Conservation (phyloP, 2,888 invertebrate genomes). For the Nemotelus pantherinus region DNA sequence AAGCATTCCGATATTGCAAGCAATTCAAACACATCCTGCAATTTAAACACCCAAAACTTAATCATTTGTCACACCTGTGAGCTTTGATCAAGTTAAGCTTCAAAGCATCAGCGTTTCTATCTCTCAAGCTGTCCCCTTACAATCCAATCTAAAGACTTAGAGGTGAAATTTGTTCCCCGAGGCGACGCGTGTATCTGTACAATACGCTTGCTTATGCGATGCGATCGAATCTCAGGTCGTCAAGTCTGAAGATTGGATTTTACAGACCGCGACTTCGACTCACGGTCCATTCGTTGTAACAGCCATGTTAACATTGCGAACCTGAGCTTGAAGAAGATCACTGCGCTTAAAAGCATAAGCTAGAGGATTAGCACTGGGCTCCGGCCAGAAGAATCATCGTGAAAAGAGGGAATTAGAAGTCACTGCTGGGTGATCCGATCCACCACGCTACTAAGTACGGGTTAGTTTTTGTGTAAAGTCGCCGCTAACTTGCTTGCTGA, state of each 20-base stretch:
- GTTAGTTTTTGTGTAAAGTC: conserved; percentile 18
- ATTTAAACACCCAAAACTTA: too few relatives aligned
- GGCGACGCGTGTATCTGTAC: background rate
- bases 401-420: conserved; percentile 14
- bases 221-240: background rate
- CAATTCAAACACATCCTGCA: too few relatives aligned
- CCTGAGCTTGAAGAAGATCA: conserved; percentile 10
- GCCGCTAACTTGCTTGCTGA: background rate
- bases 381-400: background rate
- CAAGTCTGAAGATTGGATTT: background rate
- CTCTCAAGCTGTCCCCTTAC: too few relatives aligned
- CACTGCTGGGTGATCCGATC: background rate
- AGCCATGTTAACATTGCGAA: conserved; percentile 16
- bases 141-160: too few relatives aligned
- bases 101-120: too few relatives aligned
- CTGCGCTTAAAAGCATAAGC: background rate
- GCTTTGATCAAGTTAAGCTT: too few relatives aligned
- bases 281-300: conserved; percentile 14
- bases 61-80: too few relatives aligned
- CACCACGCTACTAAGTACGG: background rate
- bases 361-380: too few relatives aligned
- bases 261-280: background rate
- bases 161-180: conserved; percentile 21
- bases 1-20: too few relatives aligned
- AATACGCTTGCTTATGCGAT: background rate